Evolutionary conservation across 1,140 invertebrate genomes (phyloP).

Genomic region (Aphelenchoides fujianensis): DNA sequence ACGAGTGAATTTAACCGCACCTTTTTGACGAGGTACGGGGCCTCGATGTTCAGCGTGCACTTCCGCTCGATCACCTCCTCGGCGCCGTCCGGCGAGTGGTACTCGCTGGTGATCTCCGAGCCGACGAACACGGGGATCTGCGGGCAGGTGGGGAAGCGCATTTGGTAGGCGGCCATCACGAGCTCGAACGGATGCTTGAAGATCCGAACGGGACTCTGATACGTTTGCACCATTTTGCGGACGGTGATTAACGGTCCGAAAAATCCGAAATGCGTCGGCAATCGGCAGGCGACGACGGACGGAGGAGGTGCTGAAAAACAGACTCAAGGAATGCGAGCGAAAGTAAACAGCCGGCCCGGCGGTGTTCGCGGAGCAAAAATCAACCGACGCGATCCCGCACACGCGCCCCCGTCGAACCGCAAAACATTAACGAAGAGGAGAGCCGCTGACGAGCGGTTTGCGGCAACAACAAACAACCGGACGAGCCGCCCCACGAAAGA

Average conservation of each 20-base stretch:
- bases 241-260: too few species aligned
- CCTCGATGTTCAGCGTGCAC: constrained; percentile 87
- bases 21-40: constrained; percentile 91
- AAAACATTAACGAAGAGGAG: too few species aligned
- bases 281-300: too few species aligned
- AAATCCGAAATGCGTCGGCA: too few species aligned
- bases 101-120: constrained; percentile 78
- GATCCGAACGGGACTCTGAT: constrained; percentile 87
- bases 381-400: not conserved
- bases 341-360: not conserved
- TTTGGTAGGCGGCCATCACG: constrained; percentile 76
- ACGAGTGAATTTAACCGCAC: constrained; percentile 63
- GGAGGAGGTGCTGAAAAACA: too few species aligned
- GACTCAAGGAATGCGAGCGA: not conserved
- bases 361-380: not conserved
- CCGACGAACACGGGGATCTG: constrained; percentile 91
- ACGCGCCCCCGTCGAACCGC: not conserved
- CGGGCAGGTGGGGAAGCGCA: constrained; percentile 83
- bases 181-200: constrained; percentile 94
- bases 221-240: constrained; percentile 86
- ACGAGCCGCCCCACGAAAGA: not conserved
- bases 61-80: constrained; percentile 79
- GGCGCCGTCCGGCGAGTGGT: constrained; percentile 75
- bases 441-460: not conserved
- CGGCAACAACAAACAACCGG: not conserved